Conservation (phyloP, 2,888 invertebrate genomes). For the Congeria kusceri region DNA sequence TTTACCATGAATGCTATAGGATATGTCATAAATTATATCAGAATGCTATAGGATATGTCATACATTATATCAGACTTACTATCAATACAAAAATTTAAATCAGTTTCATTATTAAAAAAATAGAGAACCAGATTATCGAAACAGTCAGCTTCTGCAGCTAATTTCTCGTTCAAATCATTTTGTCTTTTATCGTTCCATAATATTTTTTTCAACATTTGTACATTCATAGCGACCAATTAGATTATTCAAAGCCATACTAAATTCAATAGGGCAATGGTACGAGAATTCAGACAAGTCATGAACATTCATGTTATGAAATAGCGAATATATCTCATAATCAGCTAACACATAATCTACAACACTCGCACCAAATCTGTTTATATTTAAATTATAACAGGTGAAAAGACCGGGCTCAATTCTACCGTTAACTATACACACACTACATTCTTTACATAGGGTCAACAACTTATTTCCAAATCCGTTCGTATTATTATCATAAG, state of each 20-base stretch:
- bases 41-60: slow-evolving; percentile 11
- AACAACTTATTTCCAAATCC: slow-evolving; percentile 5
- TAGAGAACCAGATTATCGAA: slow-evolving; percentile 2
- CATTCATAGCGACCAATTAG: background rate
- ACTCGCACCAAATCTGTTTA: slow-evolving; percentile 4
- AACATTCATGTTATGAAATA: background rate
- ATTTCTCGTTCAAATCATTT: background rate
- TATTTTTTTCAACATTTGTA: background rate
- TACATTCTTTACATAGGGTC: slow-evolving; percentile 8
- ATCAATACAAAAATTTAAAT: slow-evolving; percentile 10
- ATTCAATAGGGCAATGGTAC: slow-evolving; percentile 4
- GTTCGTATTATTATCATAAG: slow-evolving; percentile 8
- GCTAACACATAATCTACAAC: slow-evolving; percentile 5
- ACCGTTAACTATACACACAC: slow-evolving; percentile 15
- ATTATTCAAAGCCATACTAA: background rate
- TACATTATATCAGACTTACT: background rate
- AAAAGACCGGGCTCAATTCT: slow-evolving; percentile 6
- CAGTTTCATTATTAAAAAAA: background rate
- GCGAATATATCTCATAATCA: background rate
- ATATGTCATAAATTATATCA: slow-evolving; percentile 4
- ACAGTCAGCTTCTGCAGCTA: background rate
- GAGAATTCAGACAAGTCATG: slow-evolving; percentile 5
- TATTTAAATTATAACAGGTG: background rate
- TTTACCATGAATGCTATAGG: background rate
- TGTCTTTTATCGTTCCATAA: background rate